Base-by-base conservation (phyloP, 2,113 vertebrate species). In the Erpornis zantholeuca region DNA sequence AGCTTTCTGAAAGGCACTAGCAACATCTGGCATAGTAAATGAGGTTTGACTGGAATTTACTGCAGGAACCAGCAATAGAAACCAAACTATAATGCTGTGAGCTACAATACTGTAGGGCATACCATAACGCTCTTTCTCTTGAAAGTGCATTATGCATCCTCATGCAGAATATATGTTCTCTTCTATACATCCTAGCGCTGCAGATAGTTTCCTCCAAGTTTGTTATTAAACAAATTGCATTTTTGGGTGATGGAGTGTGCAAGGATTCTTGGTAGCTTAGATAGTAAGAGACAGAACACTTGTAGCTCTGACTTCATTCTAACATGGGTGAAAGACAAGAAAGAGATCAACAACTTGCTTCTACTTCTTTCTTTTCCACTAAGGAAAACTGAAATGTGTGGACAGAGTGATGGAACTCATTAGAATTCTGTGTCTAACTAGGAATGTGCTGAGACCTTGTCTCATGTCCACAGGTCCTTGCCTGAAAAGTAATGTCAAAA, bases 401-500 rank as follows among this genome's bases (percentile, higher is more conserved):
- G 33, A 24, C 3, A 11, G 54, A 57, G 40, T 35, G 21, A 16
- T 45, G 33, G 28, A 45, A 49, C 7, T 19, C 9, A 1, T 47
- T n/a, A 12, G 19, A 53, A 29, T 49, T 42, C 24, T 15, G 2
- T 59, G 22, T 35, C 22, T 61, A 3, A 2, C 42, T 28, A 8
- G 27, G 17, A 72, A 19, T 0, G 0, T 36, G 19, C 42, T 68
- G 53, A 63, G n/a, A n/a, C 6, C 23, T 66, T 33, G 28, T 53
- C 11, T 10, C 10, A 3, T 22, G 3, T 28, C 10, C 11, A 15
- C 35, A 59, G 11, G 35, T 15, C 13, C 35, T 24, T 49, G 11
- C 35, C 38, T n/a, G 76, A 53, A 84, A 66, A 19, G 20, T 29
- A 45, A 12, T 1, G 8, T 15, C 6, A 38, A 40, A n/a, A 9